Conservation (phyloP, 2,113 vertebrate genomes). For the Genyomyrus donnyi region DNA sequence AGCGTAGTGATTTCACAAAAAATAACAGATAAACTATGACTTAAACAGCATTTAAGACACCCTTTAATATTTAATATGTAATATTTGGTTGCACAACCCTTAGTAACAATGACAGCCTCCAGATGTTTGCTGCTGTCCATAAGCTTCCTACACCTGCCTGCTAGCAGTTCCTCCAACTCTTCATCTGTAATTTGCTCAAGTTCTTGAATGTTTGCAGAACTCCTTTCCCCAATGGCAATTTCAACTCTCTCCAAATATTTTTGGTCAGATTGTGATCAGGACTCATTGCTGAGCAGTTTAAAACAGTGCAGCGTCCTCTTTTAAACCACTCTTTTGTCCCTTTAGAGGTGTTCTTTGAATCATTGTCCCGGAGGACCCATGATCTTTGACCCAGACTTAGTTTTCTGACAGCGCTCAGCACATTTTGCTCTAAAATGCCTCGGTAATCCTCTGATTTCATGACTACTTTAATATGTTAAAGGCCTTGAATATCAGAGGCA, state of each 20-base stretch:
- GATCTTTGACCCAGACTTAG: background rate
- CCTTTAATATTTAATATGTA: background rate
- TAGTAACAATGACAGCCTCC: background rate
- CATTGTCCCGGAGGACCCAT: background rate
- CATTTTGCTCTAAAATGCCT: background rate
- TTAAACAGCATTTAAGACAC: background rate
- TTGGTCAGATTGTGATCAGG: background rate
- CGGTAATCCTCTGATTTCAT: background rate
- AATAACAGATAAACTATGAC: background rate
- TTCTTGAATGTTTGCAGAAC: background rate
- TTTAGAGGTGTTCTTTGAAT: background rate
- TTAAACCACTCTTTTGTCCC: background rate
- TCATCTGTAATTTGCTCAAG: background rate
- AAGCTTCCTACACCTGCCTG: background rate
- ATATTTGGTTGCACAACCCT: background rate
- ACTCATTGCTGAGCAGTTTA: background rate
- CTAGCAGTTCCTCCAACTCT: background rate
- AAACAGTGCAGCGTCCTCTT: background rate
- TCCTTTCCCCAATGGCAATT: background rate
- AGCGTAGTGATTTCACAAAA: background rate
- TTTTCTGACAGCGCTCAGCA: background rate
- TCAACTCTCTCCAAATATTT: background rate
- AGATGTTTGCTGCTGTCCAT: background rate
- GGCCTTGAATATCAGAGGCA: background rate
- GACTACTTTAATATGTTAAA: background rate